A percentile compares a stretch with the other conserved stretches of the same genome.
Evolutionary conservation across 2,888 invertebrate genomes (phyloP).

Genomic region (Chesias legatella): DNA sequence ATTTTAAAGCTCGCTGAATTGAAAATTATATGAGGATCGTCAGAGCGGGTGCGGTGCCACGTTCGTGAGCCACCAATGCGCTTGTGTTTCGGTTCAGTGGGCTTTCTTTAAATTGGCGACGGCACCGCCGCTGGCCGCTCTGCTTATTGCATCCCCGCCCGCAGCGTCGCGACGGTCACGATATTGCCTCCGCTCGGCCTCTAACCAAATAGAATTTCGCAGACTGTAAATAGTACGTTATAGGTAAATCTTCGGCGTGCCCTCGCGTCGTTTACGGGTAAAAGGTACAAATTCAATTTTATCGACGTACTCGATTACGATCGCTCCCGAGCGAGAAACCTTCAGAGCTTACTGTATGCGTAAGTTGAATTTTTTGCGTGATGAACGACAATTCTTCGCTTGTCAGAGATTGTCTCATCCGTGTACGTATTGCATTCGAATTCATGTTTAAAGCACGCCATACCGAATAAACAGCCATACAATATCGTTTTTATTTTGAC

Average conservation of each 20-base stretch:
- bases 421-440: conserved; percentile 61
- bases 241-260: conserved; percentile 65
- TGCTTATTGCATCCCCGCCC: conserved; percentile 77
- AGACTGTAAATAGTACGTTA: conserved; percentile 72
- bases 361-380: conserved; percentile 65
- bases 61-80: conserved; percentile 79
- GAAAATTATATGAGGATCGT: conserved; percentile 79
- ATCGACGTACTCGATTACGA: conserved; percentile 53
- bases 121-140: conserved; percentile 72
- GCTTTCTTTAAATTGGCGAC: conserved; percentile 82
- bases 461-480: conserved; percentile 54
- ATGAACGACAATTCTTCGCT: conserved; percentile 62
- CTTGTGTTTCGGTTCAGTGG: conserved; percentile 81
- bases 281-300: conserved; percentile 66
- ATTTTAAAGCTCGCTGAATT: conserved; percentile 79
- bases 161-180: conserved; percentile 74
- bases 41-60: conserved; percentile 58
- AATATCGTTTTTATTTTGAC: conserved; percentile 71
- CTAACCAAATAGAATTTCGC: conserved; percentile 77
- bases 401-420: conserved; percentile 62
- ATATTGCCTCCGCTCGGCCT: conserved; percentile 78
- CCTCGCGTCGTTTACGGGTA: conserved; percentile 53
- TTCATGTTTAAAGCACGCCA: conserved; percentile 58
- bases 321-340: conserved; percentile 34
- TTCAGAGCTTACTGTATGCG: conserved; percentile 28